A percentile compares a stretch with the other conserved stretches of the same genome.
phyloP scores from a whole-genome alignment of 1,140 invertebrate genomes.

The Orussus abietinus region DNA sequence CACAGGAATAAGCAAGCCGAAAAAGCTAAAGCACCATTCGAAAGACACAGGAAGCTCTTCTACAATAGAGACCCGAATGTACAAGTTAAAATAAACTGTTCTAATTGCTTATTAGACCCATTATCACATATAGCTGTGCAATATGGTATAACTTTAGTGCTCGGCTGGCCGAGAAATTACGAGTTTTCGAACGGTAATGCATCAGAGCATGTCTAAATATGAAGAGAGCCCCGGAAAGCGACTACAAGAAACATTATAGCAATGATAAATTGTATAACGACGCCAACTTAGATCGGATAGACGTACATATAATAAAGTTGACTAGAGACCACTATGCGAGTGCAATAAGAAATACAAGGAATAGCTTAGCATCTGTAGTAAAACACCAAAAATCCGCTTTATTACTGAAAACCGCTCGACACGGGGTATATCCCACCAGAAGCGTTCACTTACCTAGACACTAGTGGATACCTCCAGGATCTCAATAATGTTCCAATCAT shows the following conservation, averaged over 20 bases:
- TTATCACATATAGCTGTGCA: conserved; percentile 7
- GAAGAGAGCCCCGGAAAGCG: neutral
- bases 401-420: too few species aligned
- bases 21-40: conserved; percentile 5
- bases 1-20: neutral
- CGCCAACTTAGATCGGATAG: conserved; percentile 8
- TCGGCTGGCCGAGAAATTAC: conserved; percentile 5
- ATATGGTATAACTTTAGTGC: conserved; percentile 7
- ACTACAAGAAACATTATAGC: neutral
- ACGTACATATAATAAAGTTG: conserved; percentile 9
- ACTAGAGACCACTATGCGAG: conserved; percentile 10
- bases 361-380: neutral
- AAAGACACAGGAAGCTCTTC: neutral
- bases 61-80: neutral
- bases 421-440: too few species aligned
- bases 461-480: too few species aligned
- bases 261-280: conserved; percentile 10
- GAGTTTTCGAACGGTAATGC: conserved; percentile 4
- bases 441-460: too few species aligned
- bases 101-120: conserved; percentile 7
- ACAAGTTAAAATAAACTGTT: conserved; percentile 10
- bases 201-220: neutral
- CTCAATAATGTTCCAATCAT: too few species aligned
- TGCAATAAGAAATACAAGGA: neutral
- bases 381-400: too few species aligned